These are phyloP conservation scores for Brachypteracias leptosomus DNA, from an alignment of 2,113 vertebrate species.

Conservation along the genomic window DNA sequence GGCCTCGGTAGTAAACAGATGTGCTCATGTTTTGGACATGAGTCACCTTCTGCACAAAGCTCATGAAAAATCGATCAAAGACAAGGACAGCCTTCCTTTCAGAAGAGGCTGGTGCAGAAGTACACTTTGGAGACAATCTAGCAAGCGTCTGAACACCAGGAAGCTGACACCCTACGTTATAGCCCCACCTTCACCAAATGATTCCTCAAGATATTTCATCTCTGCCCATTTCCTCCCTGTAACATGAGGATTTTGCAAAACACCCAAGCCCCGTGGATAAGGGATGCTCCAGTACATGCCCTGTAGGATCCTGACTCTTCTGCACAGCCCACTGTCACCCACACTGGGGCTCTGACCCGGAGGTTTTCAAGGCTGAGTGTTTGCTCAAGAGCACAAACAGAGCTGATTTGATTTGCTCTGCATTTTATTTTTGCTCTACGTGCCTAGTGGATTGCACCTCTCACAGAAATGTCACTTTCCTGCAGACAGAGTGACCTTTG, in stretches of 20 bases:
- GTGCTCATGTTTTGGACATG: not conserved
- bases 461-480: not conserved
- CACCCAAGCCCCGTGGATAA: not conserved
- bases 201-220: not conserved
- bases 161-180: not conserved
- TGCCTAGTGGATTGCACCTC: not conserved
- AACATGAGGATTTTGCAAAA: not conserved
- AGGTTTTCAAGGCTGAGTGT: not conserved
- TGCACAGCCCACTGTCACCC: not conserved
- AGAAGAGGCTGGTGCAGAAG: not conserved
- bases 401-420: not conserved
- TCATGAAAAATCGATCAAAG: slow-evolving; percentile 9
- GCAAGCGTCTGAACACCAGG: not conserved
- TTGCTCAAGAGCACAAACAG: not conserved
- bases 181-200: not conserved
- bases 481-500: not conserved
- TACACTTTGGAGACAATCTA: not conserved
- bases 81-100: not conserved
- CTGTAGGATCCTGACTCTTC: not conserved
- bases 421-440: not conserved
- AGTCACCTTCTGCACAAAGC: not conserved
- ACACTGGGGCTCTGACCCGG: not conserved
- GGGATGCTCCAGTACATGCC: not conserved
- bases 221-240: not conserved
- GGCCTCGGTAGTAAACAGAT: not conserved